phyloP scores from a whole-genome alignment of 2,797 vertebrate genomes.

The Danionella dracula region DNA sequence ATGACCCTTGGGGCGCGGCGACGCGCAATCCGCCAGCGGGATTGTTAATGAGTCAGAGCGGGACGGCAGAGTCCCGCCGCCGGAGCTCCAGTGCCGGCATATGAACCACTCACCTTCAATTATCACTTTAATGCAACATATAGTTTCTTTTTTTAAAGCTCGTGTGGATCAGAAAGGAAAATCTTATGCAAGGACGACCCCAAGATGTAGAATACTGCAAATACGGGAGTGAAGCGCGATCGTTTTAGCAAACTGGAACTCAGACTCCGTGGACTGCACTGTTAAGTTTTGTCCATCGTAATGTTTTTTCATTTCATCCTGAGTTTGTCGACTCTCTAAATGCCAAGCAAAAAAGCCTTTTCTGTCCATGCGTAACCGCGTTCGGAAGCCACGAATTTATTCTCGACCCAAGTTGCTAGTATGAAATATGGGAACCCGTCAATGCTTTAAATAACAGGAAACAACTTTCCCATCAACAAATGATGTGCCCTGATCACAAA shows the following conservation, averaged over 20 bases:
- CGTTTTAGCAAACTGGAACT: too few species aligned
- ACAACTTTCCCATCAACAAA: constrained; percentile 34
- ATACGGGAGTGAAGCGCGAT: constrained; percentile 35
- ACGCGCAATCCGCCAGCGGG: constrained; percentile 1
- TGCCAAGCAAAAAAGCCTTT: too few species aligned
- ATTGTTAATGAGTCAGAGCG: neutral
- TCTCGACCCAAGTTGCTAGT: constrained; percentile 12
- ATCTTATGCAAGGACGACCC: constrained; percentile 54
- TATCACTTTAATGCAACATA: neutral
- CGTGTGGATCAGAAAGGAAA: constrained; percentile 7
- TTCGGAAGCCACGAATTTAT: too few species aligned
- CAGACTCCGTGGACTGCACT: too few species aligned
- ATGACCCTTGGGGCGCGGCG: constrained; percentile 14
- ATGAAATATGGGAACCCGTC: neutral
- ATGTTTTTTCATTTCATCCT: too few species aligned
- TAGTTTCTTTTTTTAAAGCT: neutral
- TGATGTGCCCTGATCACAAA: constrained; percentile 21
- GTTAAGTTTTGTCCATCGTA: too few species aligned
- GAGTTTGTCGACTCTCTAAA: too few species aligned
- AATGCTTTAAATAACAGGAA: neutral
- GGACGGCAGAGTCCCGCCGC: neutral
- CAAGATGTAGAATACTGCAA: constrained; percentile 54
- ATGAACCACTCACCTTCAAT: neutral
- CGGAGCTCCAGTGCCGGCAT: neutral
- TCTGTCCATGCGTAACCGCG: too few species aligned